Percentiles rank a stretch among this genome's conserved stretches.
These are phyloP conservation scores for Darevskia mixta DNA, from an alignment of 2,797 vertebrate species.

Conservation along the genomic window DNA sequence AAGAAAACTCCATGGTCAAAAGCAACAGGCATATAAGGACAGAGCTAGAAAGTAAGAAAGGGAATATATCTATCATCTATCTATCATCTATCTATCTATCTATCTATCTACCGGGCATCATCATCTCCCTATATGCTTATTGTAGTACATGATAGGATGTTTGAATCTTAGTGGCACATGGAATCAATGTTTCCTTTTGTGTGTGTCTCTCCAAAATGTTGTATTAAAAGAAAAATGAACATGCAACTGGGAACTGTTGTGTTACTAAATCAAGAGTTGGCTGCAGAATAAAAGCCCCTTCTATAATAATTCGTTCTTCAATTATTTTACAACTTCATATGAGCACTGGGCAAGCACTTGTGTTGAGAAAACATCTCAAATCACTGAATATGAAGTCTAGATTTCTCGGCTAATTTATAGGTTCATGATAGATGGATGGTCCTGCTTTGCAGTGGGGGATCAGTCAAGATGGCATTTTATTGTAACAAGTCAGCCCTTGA, in stretches of 20 bases:
- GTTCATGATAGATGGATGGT: background rate
- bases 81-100: background rate
- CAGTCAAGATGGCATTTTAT: background rate
- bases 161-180: background rate
- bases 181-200: background rate
- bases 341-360: background rate
- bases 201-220: slow-evolving; percentile 2
- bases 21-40: background rate
- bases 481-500: background rate
- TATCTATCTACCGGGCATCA: too few species aligned
- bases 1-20: too few species aligned
- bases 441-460: background rate
- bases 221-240: background rate
- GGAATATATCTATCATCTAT: background rate
- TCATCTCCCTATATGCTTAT: background rate
- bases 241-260: background rate
- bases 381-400: background rate
- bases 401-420: background rate
- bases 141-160: background rate
- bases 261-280: background rate
- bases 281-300: background rate
- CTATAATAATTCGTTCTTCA: background rate
- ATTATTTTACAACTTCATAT: background rate
- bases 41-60: background rate
- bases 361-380: background rate